These are phyloP conservation scores for Micrasema minimum DNA, from an alignment of 1,140 invertebrate genomes.

Conservation along the genomic window DNA sequence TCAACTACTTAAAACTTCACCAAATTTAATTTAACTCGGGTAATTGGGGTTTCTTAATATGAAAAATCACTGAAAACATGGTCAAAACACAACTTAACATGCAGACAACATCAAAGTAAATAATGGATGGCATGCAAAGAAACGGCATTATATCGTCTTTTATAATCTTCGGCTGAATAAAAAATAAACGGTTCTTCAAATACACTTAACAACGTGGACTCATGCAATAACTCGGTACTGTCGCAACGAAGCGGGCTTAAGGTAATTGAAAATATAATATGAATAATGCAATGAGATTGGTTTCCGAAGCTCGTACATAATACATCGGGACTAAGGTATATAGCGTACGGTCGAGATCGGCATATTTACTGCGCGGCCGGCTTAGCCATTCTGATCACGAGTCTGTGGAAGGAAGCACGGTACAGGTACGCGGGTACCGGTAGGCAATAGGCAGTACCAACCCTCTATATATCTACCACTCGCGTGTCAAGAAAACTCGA, in stretches of 20 bases:
- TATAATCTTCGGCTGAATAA: neutral
- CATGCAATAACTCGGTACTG: conserved; percentile 36
- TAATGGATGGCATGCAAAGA: conserved; percentile 29
- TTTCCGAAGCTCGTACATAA: conserved; percentile 31
- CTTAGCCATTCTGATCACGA: conserved; percentile 39
- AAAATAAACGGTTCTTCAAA: conserved; percentile 19
- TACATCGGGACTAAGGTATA: conserved; percentile 5
- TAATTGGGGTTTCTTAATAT: no score
- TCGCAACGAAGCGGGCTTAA: conserved; percentile 17
- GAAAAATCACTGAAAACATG: no score
- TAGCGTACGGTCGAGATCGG: conserved; percentile 12
- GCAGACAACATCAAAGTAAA: conserved; percentile 23
- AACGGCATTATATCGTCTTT: neutral
- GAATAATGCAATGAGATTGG: conserved; percentile 43
- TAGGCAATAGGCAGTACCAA: no score
- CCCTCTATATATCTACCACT: conserved; percentile 8
- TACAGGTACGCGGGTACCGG: neutral
- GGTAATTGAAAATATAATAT: conserved; percentile 37
- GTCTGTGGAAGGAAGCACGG: conserved; percentile 4
- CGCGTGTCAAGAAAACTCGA: conserved; percentile 19
- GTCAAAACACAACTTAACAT: conserved; percentile 15
- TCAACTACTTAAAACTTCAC: no score
- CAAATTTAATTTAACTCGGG: no score
- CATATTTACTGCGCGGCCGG: conserved; percentile 39
- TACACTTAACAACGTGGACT: conserved; percentile 29